Evolutionary conservation across 2,888 invertebrate genomes (phyloP).

Genomic region (Zootermopsis nevadensis): DNA sequence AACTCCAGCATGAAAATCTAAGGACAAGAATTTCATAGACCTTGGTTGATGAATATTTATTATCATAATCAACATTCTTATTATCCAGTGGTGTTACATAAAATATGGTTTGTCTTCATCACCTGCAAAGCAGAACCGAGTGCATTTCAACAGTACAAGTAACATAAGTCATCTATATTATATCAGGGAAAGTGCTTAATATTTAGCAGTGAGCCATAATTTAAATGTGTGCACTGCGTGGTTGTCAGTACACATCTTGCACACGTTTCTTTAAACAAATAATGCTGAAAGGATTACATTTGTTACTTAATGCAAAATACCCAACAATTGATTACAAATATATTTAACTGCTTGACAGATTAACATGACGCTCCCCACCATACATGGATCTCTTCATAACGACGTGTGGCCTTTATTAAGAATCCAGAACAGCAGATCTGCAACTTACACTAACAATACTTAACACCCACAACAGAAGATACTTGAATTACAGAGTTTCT

Average conservation of each 20-base stretch:
- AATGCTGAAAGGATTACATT: background rate
- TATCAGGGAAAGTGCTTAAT: background rate
- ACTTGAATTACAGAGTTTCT: too few species aligned
- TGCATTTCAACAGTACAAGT: background rate
- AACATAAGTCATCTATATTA: background rate
- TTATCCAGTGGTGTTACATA: background rate
- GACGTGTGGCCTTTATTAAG: background rate
- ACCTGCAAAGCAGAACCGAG: background rate
- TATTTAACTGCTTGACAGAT: conserved; percentile 3
- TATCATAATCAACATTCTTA: background rate
- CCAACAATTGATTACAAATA: background rate
- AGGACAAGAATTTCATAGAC: background rate
- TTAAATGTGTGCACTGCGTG: background rate
- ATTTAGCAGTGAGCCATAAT: background rate
- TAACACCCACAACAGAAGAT: background rate
- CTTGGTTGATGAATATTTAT: background rate
- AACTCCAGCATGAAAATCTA: too few species aligned
- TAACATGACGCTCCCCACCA: background rate
- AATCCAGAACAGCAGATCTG: conserved; percentile 2
- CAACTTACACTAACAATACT: background rate
- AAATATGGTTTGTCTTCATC: background rate
- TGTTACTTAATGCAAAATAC: background rate
- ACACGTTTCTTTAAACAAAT: background rate
- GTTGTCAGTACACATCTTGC: background rate
- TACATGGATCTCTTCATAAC: background rate